Evolutionary conservation across 2,888 invertebrate genomes (phyloP), one percentile per base, ranked within the genome.

Genomic region (Diabrotica balteata): DNA sequence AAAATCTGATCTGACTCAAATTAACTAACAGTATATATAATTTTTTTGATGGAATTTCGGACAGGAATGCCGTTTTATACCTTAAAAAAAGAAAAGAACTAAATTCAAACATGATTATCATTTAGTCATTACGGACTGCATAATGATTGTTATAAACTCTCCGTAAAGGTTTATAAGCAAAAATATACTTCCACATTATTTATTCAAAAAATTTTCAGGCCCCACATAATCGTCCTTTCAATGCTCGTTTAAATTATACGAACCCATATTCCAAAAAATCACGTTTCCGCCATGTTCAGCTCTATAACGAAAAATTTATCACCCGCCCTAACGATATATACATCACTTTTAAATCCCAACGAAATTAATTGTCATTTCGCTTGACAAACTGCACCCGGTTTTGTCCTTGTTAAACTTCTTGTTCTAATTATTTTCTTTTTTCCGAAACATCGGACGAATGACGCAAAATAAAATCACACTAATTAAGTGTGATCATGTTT

Each of bases 351-450:
- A 51, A 60, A 60, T 52, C 60, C 52, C 47, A 7, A 22, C 17
- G 8, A 22, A 55, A 63, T 50, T 50, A 63, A 63, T 63, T 50
- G 57, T 53, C 53, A 61, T 57, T 63, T 45, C 7, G 46, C 49
- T 49, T 57, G 63, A 63, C 55, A 63, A 63, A 63, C 50, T 63
- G 55, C 57, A 49, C 46, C 46, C 32, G 47, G 17, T 46, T 62
- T 55, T 53, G 54, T 62, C 44, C 47, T 57, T 57, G 45, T 47
- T 53, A 50, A 60, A 51, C 44, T 50, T 51, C 44, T 61, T 61
- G 8, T 32, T 54, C 42, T 54, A 62, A 54, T 54, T 54, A 54
- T 52, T 7, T 52, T 43, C 8, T 53, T 62, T 62, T 57, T 55
- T 57, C 0, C 10, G 8, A 9, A 47, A 47, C 5, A 10, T 10